Percentiles rank a stretch among this genome's conserved stretches.
These are phyloP conservation scores for Neotoxoptera formosana DNA, from an alignment of 1,140 invertebrate species.

Conservation along the genomic window DNA sequence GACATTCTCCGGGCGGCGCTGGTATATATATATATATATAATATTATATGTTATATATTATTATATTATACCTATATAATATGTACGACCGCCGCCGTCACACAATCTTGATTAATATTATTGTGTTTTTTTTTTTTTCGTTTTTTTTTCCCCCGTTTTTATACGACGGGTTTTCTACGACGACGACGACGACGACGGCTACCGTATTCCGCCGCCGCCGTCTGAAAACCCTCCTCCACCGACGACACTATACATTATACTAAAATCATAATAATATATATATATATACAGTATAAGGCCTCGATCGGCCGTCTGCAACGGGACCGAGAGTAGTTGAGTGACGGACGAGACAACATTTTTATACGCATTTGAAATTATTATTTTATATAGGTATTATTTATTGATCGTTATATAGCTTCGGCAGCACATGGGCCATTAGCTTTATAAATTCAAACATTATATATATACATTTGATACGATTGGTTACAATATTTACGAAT, in stretches of 20 bases:
- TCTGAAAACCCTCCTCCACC: neutral
- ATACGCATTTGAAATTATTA: too few species aligned
- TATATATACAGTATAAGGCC: too few species aligned
- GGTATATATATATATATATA: constrained; percentile 2
- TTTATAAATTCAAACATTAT: too few species aligned
- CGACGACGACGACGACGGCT: neutral
- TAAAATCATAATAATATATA: too few species aligned
- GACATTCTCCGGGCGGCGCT: constrained; percentile 25
- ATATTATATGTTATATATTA: constrained; percentile 20
- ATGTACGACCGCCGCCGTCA: constrained; percentile 14
- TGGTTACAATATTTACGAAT: too few species aligned
- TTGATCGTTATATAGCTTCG: too few species aligned
- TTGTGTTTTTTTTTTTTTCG: neutral
- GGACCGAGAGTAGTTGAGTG: too few species aligned
- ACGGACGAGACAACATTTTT: too few species aligned
- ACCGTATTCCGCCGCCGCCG: constrained; percentile 15
- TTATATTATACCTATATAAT: constrained; percentile 17
- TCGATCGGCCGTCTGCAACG: too few species aligned
- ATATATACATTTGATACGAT: too few species aligned
- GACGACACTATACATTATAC: neutral
- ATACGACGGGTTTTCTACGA: constrained; percentile 19
- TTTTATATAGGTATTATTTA: too few species aligned
- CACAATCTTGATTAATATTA: constrained; percentile 30
- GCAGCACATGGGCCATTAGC: too few species aligned
- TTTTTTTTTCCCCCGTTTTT: neutral